Percentiles rank a stretch among this genome's conserved stretches.
Evolutionary conservation across 2,797 vertebrate genomes (phyloP).

Genomic region (Ctenopoma multispine): DNA sequence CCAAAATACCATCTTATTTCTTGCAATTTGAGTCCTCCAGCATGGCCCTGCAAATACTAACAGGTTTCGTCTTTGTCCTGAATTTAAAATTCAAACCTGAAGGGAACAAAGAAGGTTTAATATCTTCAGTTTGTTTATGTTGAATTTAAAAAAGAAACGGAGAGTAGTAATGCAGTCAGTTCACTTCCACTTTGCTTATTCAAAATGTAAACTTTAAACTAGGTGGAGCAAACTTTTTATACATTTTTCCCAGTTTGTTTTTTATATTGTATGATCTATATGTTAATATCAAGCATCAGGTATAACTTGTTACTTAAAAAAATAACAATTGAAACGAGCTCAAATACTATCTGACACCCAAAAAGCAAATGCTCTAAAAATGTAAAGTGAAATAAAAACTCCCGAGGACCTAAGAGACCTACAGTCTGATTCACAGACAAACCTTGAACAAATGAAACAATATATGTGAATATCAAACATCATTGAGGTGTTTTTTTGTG

Average conservation of each 20-base stretch:
- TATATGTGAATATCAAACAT: too few species aligned
- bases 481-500: background rate
- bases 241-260: too few species aligned
- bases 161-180: background rate
- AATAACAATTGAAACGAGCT: too few species aligned
- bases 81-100: slow-evolving; percentile 52
- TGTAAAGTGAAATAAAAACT: too few species aligned
- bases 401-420: too few species aligned
- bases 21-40: slow-evolving; percentile 30
- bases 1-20: slow-evolving; percentile 47
- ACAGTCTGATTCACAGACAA: too few species aligned
- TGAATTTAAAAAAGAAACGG: slow-evolving; percentile 7
- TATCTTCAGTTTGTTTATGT: slow-evolving; percentile 28
- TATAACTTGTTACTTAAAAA: too few species aligned
- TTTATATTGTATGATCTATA: background rate
- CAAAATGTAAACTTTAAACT: slow-evolving; percentile 3
- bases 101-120: slow-evolving; percentile 34
- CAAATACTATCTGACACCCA: too few species aligned
- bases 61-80: slow-evolving; percentile 34
- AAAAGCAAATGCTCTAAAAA: too few species aligned
- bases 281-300: background rate
- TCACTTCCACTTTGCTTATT: slow-evolving; percentile 11
- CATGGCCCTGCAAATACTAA: slow-evolving; percentile 32
- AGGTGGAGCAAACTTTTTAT: background rate
- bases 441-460: too few species aligned